These are phyloP conservation scores for Matsumyia berberina DNA, from an alignment of 2,888 invertebrate genomes.

Conservation along the genomic window DNA sequence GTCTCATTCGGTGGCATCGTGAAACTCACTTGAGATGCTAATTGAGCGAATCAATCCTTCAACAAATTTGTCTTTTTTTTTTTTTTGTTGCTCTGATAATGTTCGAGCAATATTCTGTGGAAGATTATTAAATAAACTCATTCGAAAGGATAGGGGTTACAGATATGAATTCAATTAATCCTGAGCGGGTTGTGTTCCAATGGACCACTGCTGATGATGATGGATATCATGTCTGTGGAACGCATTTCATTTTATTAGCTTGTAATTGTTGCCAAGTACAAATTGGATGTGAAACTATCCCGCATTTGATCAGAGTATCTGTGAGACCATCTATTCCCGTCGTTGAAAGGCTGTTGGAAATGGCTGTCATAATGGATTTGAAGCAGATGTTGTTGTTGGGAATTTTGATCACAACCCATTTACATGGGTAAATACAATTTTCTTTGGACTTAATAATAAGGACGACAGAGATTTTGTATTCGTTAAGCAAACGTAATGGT, in stretches of 20 bases:
- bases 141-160: conserved; percentile 60
- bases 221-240: conserved; percentile 44
- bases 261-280: conserved; percentile 62
- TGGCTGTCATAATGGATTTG: conserved; percentile 5
- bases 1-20: conserved; percentile 32
- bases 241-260: conserved; percentile 60
- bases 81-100: conserved; percentile 33
- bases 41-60: conserved; percentile 71
- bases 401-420: not conserved
- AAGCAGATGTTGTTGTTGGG: conserved; percentile 6
- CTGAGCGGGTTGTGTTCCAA: conserved; percentile 28
- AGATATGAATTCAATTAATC: conserved; percentile 66
- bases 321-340: not conserved
- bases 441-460: not conserved
- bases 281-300: conserved; percentile 61
- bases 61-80: conserved; percentile 53
- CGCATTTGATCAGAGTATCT: conserved; percentile 37
- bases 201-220: conserved; percentile 31
- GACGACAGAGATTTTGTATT: not conserved
- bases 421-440: not conserved
- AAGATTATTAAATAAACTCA: conserved; percentile 61
- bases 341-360: not conserved
- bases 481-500: conserved; percentile 8
- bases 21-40: conserved; percentile 50
- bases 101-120: not conserved